phyloP scores from a whole-genome alignment of 2,113 vertebrate genomes.

The mouse (Mus musculus) region GRCm39 chrX:42307501-42308000 shows the following conservation, averaged over 20 bases:
- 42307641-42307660: constrained; percentile 79
- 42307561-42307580: constrained; percentile 77
- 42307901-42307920: constrained; percentile 20
- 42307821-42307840: constrained; percentile 40
- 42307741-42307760: constrained; percentile 74
- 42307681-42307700: constrained; percentile 66
- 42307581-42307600: constrained; percentile 71
- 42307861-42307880: background rate
- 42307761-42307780: constrained; percentile 63
- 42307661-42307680: constrained; percentile 79
- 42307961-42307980: constrained; percentile 54
- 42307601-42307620: constrained; percentile 75
- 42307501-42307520: constrained; percentile 76
- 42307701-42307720: constrained; percentile 72
- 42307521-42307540: constrained; percentile 79
- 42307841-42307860: constrained; percentile 28
- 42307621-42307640: constrained; percentile 79
- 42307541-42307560: constrained; percentile 78
- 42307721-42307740: constrained; percentile 76
- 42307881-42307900: background rate
- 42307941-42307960: constrained; percentile 52
- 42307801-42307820: background rate
- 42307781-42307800: constrained; percentile 27
- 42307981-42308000: constrained; percentile 45
- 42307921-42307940: constrained; percentile 32